Base-by-base conservation (phyloP, 1,140 invertebrate genomes). In the Mizuhopecten yessoensis region DNA sequence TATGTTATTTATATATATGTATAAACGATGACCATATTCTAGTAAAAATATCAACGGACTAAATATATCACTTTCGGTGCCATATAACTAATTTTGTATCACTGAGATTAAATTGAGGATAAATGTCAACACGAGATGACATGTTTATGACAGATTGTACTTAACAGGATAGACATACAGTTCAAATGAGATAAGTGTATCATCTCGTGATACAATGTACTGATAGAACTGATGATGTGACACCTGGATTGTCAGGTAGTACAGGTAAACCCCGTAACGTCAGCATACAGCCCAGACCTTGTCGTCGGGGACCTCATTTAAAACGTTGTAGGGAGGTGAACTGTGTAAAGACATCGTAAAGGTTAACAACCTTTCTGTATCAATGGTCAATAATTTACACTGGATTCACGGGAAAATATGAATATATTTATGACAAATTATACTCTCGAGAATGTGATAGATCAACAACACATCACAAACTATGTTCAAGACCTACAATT, bases 141-240 rank as follows among this genome's bases (percentile, higher is more conserved):
- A 75, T 75, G 57, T 75, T 75, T 75, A 29, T 75, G 57, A 75
- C 57, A 75, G 57, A 75, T n/a, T 75, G 57, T 75, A 75, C 57
- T 75, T 29, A 13, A 29, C 23, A 0, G 57, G 57, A n/a, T 11
- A 11, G 57, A 75, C 1, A 0, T 0, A n/a, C 57, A 7, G 57
- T 17, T 45, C 20, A 29, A 75, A 5, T 3, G 9, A 75, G 57
- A 75, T 75, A 75, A n/a, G 57, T 75, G 15, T 29, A 75, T 75
- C 57, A 75, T 29, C 1, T 75, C 23, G 23, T 29, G 57, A 29
- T n/a, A n/a, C 17, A 29, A 29, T 75, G n/a, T n/a, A 7, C 57
- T 29, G 57, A 29, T 75, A 39, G 36, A 39, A 13, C 5, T 5
- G 57, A 75, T 75, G 23, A 17, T 7, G 42, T 9, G 42, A 45